These are phyloP conservation scores for Dexiosoma caninum DNA, from an alignment of 2,888 invertebrate genomes.

Conservation along the genomic window DNA sequence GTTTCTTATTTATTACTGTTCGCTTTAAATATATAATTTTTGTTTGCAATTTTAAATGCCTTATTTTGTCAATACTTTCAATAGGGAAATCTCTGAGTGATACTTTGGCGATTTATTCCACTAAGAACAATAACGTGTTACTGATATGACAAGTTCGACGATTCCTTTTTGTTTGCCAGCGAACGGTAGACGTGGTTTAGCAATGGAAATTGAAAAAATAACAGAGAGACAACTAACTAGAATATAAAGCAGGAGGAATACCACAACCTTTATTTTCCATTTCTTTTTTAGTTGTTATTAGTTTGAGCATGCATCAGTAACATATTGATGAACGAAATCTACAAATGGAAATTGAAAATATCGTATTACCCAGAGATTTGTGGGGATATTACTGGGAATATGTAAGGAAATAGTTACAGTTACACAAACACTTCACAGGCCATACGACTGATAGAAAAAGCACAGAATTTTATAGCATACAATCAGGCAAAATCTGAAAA, in stretches of 20 bases:
- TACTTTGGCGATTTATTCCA: background rate
- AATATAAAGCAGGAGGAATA: background rate
- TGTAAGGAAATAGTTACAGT: background rate
- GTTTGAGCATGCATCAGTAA: conserved; percentile 30
- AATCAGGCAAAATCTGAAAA: conserved; percentile 24
- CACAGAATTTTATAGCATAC: conserved; percentile 31
- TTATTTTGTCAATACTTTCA: conserved; percentile 1
- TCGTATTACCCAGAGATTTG: conserved; percentile 69
- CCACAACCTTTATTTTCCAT: background rate
- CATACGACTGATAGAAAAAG: background rate
- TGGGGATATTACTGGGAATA: conserved; percentile 63
- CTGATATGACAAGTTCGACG: conserved; percentile 21
- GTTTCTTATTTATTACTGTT: conserved; percentile 11
- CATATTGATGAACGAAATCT: conserved; percentile 56
- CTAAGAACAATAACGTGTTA: conserved; percentile 14
- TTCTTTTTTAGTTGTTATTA: conserved; percentile 17
- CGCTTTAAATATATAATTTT: conserved; percentile 4
- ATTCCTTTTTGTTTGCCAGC: background rate
- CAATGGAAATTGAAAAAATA: conserved; percentile 3
- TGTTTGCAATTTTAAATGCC: conserved; percentile 7
- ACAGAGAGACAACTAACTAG: background rate
- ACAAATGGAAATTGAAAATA: conserved; percentile 70
- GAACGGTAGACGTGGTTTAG: conserved; percentile 6
- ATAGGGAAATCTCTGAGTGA: background rate
- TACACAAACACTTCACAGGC: background rate